Conservation (phyloP, 2,113 vertebrate genomes). For the Rhagologus leucostigma region DNA sequence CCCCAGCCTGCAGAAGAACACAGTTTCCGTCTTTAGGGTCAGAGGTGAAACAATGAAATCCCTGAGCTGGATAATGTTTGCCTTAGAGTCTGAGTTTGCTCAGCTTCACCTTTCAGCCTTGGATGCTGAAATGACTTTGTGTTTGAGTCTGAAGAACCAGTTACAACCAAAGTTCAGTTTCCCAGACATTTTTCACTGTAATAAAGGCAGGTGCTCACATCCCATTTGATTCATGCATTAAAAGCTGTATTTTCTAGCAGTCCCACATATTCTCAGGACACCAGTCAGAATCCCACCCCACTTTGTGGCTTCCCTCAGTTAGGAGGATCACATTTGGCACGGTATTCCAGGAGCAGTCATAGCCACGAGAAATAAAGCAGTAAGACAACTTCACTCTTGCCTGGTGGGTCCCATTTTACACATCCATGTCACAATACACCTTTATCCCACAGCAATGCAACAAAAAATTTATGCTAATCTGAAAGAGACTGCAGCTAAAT, state of each 20-base stretch:
- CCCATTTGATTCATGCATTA: neutral
- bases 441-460: neutral
- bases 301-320: neutral
- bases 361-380: neutral
- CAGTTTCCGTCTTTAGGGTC: neutral
- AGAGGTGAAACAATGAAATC: neutral
- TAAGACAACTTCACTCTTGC: neutral
- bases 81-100: neutral
- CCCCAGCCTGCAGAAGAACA: neutral
- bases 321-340: neutral
- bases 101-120: neutral
- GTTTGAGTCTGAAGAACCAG: neutral
- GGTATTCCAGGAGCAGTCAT: accelerated
- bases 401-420: neutral
- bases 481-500: neutral
- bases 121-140: neutral
- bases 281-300: neutral
- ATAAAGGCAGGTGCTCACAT: accelerated
- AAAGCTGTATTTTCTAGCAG: neutral
- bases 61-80: neutral
- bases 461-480: neutral
- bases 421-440: neutral
- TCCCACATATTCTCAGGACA: neutral
- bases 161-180: neutral
- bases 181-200: neutral